Evolutionary conservation across 1,140 invertebrate genomes (phyloP), one percentile per base, ranked within the genome.

Genomic region (Harlomillsia oculata): DNA sequence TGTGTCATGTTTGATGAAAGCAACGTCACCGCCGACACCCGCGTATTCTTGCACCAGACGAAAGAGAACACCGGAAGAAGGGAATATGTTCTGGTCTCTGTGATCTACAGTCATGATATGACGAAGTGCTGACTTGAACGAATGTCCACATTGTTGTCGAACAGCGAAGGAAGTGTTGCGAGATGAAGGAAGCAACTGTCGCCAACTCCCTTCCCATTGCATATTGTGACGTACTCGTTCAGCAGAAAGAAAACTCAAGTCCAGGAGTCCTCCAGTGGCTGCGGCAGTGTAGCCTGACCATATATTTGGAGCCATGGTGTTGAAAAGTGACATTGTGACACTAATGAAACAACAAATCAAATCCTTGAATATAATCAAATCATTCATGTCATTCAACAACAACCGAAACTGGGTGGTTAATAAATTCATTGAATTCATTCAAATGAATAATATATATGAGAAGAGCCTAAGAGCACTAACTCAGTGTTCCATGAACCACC

Each of bases 11-110:
- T 89, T 89, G 1, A 90, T 66, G 70, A 89, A 91, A 20, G 84
- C 82, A 29, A 89, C 81, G 69, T 90, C 83, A 4, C 91, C 91
- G 20, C 89, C 90, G 1, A 93, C 70, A 1, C 91, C 88, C 40
- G 89, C 87, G 68, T 88, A 73, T 77, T 94, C 90, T 62, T 83
- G 77, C 5, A 75, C 78, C 48, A 82, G 73, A 69, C 82, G 80
- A 18, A 89, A 70, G 45, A 84, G 73, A 18, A 75, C 72, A 18
- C 90, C 89, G 56, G 66, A 69, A 25, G 76, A 79, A 1, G 90
- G 89, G 69, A 93, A 84, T 60, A 91, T 80, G 18, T 72, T 63
- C 58, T 84, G 80, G 71, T 94, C 85, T 59, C 89, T 75, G 53
- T 78, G 80, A 71, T 95, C 90, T 40, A 84, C 76, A 0, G 78